Evolutionary conservation across 2,113 vertebrate genomes (phyloP).

Genomic region (Psittacus erithacus): DNA sequence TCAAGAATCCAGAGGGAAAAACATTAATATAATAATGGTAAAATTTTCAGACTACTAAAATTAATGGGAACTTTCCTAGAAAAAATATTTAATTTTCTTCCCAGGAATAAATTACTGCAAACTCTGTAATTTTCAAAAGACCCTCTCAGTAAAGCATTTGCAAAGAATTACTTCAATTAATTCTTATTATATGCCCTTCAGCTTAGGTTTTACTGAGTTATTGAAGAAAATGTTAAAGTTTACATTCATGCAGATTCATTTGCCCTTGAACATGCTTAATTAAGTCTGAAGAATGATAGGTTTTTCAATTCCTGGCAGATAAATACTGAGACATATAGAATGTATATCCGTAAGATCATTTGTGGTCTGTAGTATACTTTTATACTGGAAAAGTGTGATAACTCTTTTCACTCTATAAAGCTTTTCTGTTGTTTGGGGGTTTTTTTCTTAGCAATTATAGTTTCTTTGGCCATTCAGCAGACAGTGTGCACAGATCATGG

Average conservation of each 20-base stretch:
- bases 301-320: background rate
- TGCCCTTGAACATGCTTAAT: background rate
- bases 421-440: background rate
- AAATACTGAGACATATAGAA: background rate
- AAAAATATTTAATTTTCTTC: background rate
- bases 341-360: background rate
- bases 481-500: background rate
- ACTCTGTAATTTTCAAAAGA: background rate
- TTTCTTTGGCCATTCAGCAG: background rate
- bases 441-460: background rate
- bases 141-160: constrained; percentile 7
- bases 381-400: background rate
- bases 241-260: background rate
- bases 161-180: constrained; percentile 27
- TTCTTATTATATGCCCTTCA: background rate
- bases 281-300: background rate
- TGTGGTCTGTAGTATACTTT: background rate
- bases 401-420: background rate
- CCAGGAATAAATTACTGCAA: background rate
- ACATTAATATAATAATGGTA: background rate
- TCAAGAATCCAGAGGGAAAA: background rate
- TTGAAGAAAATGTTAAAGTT: constrained; percentile 17
- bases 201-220: constrained; percentile 17
- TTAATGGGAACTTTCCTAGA: background rate
- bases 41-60: background rate